Conservation (phyloP, 2,888 invertebrate genomes). For the Sphaerophoria taeniata region DNA sequence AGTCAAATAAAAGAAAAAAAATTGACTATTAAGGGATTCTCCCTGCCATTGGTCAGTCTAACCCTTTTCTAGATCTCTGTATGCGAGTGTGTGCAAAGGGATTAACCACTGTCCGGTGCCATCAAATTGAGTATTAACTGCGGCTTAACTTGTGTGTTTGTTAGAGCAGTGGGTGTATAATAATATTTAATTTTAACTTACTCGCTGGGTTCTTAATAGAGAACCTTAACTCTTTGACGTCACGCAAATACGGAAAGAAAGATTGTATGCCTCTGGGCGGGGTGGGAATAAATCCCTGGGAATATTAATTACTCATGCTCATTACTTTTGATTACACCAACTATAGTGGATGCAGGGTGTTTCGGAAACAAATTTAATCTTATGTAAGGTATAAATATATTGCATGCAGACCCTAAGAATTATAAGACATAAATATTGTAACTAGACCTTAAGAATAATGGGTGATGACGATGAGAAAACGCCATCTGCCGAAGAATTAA, state of each 20-base stretch:
- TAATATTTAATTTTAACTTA: conserved; percentile 72
- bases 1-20: conserved; percentile 65
- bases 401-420: too few relatives aligned
- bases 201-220: conserved; percentile 25
- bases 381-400: too few relatives aligned
- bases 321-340: neutral
- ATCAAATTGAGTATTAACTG: conserved; percentile 66
- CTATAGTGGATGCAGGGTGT: neutral
- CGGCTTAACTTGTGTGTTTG: conserved; percentile 53
- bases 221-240: conserved; percentile 59
- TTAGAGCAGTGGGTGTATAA: conserved; percentile 46
- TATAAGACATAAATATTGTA: too few relatives aligned
- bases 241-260: conserved; percentile 54
- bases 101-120: conserved; percentile 34
- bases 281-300: conserved; percentile 52
- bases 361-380: too few relatives aligned
- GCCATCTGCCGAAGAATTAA: too few relatives aligned
- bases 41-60: conserved; percentile 32
- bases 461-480: too few relatives aligned
- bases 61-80: conserved; percentile 22
- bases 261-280: conserved; percentile 24
- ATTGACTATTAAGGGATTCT: conserved; percentile 53
- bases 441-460: too few relatives aligned
- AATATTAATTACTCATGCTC: conserved; percentile 30
- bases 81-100: conserved; percentile 37